Evolutionary conservation across 2,113 vertebrate genomes (phyloP).

Genomic region (Platichthys stellatus): DNA sequence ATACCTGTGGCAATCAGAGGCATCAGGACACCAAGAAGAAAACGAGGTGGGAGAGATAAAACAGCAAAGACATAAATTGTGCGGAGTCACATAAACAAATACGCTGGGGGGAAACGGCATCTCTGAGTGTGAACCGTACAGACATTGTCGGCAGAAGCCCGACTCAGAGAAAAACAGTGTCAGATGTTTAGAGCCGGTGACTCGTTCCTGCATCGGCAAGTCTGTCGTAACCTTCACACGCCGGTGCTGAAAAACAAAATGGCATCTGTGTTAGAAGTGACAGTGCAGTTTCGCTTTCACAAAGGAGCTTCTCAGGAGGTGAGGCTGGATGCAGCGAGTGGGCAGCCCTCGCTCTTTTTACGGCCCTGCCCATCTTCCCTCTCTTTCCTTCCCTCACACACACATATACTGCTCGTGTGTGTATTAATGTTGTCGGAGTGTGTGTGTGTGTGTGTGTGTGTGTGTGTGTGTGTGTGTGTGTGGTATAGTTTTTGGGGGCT

Average conservation of each 20-base stretch:
- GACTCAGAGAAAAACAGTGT: background rate
- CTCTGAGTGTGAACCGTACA: background rate
- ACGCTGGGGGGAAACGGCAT: background rate
- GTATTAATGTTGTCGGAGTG: background rate
- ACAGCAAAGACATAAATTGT: constrained; percentile 2
- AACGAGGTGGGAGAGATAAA: background rate
- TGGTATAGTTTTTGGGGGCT: constrained; percentile 21
- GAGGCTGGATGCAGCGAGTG: constrained; percentile 3
- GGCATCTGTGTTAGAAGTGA: constrained; percentile 62
- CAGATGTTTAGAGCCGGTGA: constrained; percentile 9
- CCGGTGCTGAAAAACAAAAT: constrained; percentile 50
- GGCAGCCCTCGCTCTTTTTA: background rate
- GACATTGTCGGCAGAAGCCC: background rate
- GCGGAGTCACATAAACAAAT: background rate
- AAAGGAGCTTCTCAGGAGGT: constrained; percentile 5
- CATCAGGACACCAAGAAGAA: constrained; percentile 21
- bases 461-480: constrained; percentile 6
- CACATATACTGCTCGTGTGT: constrained; percentile 1
- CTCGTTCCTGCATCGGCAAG: constrained; percentile 17
- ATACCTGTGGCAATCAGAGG: constrained; percentile 45
- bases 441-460: constrained; percentile 21
- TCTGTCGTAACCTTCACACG: constrained; percentile 31
- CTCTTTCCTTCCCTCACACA: constrained; percentile 13
- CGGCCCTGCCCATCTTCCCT: background rate
- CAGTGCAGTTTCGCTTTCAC: constrained; percentile 56